Evolutionary conservation across 2,888 invertebrate species (phyloP).

Genomic region (Melikaiella ostensackeni): DNA sequence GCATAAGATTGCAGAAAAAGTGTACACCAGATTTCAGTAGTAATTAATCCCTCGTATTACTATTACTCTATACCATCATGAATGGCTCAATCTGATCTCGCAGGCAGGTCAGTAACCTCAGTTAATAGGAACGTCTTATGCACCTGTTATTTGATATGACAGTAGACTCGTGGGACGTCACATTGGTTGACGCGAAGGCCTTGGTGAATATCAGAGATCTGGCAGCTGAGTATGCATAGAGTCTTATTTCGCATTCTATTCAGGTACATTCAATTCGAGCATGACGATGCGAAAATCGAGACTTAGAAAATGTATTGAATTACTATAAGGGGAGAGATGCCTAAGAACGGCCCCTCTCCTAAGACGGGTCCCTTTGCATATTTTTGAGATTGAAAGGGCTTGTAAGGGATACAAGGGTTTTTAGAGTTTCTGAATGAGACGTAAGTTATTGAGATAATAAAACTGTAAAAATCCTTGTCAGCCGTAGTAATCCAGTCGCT

Average conservation of each 20-base stretch:
- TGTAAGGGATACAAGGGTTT: no score
- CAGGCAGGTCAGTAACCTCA: constrained; percentile 56
- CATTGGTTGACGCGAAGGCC: constrained; percentile 49
- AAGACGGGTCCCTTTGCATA: no score
- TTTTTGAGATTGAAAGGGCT: no score
- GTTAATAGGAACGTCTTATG: constrained; percentile 58
- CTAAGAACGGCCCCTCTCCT: no score
- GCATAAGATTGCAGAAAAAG: no score
- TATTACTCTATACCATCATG: constrained; percentile 1
- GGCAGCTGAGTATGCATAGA: constrained; percentile 32
- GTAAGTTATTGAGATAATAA: no score
- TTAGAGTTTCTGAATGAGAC: no score
- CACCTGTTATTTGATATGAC: constrained; percentile 62
- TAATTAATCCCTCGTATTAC: no score
- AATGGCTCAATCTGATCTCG: constrained; percentile 44
- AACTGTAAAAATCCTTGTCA: constrained; percentile 6
- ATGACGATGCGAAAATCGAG: background rate
- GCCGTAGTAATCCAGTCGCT: no score
- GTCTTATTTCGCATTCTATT: constrained; percentile 9
- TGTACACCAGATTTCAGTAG: no score
- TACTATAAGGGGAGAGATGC: no score
- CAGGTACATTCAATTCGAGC: background rate
- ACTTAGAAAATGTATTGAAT: background rate
- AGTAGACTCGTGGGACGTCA: constrained; percentile 59
- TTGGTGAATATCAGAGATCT: constrained; percentile 51